Evolutionary conservation across 1,140 invertebrate genomes (phyloP).

Genomic region (Battus philenor): DNA sequence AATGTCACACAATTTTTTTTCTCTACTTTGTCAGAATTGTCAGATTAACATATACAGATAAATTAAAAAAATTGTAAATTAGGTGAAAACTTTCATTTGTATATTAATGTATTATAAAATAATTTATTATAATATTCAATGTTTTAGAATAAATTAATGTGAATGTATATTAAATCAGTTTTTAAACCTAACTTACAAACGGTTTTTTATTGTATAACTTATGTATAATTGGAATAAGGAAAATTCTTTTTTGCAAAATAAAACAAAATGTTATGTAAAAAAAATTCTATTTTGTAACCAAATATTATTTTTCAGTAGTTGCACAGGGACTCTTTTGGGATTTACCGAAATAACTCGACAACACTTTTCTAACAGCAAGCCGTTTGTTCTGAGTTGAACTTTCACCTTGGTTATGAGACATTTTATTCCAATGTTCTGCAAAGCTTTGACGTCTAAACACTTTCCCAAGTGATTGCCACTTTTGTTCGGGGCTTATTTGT

Average conservation of each 20-base stretch:
- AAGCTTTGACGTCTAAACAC: constrained; percentile 63
- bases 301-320: constrained; percentile 36
- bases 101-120: too few relatives aligned
- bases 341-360: constrained; percentile 52
- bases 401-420: constrained; percentile 45
- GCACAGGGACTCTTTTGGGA: constrained; percentile 34
- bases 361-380: constrained; percentile 55
- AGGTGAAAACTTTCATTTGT: too few relatives aligned
- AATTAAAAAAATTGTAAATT: too few relatives aligned
- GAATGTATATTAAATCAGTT: too few relatives aligned
- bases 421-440: constrained; percentile 50
- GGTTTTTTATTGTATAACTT: too few relatives aligned
- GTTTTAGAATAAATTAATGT: too few relatives aligned
- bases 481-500: constrained; percentile 54
- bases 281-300: constrained; percentile 11
- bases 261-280: constrained; percentile 1
- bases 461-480: constrained; percentile 69
- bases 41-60: constrained; percentile 13
- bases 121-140: too few relatives aligned
- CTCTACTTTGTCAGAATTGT: constrained; percentile 17
- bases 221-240: constrained; percentile 1
- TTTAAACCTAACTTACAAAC: too few relatives aligned
- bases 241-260: neutral
- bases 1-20: constrained; percentile 39
- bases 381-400: constrained; percentile 47